Evolutionary conservation across 2,888 invertebrate genomes (phyloP).

Genomic region (Drosophila pullipes): DNA sequence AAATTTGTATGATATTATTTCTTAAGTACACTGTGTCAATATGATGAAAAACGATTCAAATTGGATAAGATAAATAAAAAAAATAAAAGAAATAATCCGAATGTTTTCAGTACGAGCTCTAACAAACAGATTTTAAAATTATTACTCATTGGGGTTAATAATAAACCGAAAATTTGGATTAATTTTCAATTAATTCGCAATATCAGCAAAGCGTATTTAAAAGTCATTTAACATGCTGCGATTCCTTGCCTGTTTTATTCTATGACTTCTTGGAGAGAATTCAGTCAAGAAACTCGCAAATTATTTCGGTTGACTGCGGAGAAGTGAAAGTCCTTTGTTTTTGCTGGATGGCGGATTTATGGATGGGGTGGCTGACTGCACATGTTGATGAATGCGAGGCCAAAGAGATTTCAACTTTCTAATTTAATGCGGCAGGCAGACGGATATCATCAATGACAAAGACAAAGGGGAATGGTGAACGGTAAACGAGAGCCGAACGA

Average conservation of each 20-base stretch:
- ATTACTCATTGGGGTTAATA: background rate
- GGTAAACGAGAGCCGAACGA: slow-evolving; percentile 5
- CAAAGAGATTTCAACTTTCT: slow-evolving; percentile 75
- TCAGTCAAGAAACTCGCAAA: slow-evolving; percentile 59
- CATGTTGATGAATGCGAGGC: slow-evolving; percentile 77
- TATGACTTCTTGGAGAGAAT: slow-evolving; percentile 21
- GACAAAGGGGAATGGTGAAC: slow-evolving; percentile 30
- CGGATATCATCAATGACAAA: slow-evolving; percentile 60
- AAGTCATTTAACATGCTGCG: background rate
- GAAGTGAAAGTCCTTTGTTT: slow-evolving; percentile 64
- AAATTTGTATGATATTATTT: background rate
- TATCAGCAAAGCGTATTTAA: slow-evolving; percentile 19
- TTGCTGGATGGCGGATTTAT: slow-evolving; percentile 2
- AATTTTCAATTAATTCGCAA: background rate
- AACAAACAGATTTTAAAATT: background rate
- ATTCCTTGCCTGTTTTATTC: background rate
- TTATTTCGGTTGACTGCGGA: slow-evolving; percentile 70
- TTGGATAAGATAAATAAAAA: background rate
- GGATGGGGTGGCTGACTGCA: slow-evolving; percentile 46
- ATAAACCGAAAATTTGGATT: background rate
- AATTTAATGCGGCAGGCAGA: slow-evolving; percentile 73
- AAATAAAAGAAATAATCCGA: background rate
- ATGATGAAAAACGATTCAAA: no score
- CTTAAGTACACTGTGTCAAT: no score
- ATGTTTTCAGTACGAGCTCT: background rate